These are phyloP conservation scores for Notocelia uddmanniana DNA, from an alignment of 2,888 invertebrate species.

Conservation along the genomic window DNA sequence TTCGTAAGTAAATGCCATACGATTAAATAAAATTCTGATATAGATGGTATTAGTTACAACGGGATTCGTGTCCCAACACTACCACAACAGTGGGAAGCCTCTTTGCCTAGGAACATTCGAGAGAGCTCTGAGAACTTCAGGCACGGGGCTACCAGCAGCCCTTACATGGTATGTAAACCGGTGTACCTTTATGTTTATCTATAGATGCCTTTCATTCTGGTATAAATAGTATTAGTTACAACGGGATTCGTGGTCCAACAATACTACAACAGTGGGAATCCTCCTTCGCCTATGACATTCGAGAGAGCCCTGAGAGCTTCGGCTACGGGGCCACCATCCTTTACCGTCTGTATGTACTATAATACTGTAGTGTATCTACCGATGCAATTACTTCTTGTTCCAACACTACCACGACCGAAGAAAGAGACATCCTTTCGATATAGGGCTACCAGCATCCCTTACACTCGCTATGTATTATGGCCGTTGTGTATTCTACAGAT, in stretches of 20 bases:
- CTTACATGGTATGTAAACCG: too few species aligned
- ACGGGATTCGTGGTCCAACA: conserved; percentile 85
- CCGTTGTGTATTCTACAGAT: too few species aligned
- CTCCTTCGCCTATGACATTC: conserved; percentile 55
- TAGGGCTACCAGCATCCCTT: conserved; percentile 18
- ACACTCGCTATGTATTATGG: conserved; percentile 1
- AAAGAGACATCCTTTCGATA: too few species aligned
- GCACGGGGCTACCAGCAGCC: too few species aligned
- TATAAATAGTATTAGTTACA: conserved; percentile 43
- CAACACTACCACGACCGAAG: too few species aligned
- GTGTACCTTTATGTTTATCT: too few species aligned
- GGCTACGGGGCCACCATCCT: conserved; percentile 32
- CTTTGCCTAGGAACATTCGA: not conserved
- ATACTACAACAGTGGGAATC: conserved; percentile 78
- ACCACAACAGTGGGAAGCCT: conserved; percentile 70
- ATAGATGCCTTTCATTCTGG: too few species aligned
- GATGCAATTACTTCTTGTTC: too few species aligned
- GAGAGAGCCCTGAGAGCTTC: not conserved
- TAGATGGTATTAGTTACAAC: not conserved
- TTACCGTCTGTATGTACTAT: too few species aligned
- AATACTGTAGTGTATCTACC: too few species aligned
- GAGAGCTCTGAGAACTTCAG: not conserved
- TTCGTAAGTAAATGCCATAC: too few species aligned
- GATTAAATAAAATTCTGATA: too few species aligned
- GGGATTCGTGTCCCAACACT: conserved; percentile 85